phyloP scores from a whole-genome alignment of 2,888 invertebrate species.

The Drosophila diplacantha region DNA sequence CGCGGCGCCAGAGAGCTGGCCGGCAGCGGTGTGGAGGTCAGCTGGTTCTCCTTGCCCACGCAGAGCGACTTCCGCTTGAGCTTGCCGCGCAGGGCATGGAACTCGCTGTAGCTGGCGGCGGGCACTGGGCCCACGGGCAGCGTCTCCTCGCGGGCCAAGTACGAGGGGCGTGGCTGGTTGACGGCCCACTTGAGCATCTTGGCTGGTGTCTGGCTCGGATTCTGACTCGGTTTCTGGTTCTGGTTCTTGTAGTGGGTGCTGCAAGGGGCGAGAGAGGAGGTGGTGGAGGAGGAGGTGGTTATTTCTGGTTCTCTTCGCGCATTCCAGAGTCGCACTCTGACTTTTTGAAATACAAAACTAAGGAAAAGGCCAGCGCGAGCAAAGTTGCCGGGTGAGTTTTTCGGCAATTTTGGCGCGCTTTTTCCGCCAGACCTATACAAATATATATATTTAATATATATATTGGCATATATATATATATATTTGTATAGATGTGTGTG shows the following conservation, averaged over 20 bases:
- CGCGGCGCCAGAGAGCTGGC: constrained; percentile 26
- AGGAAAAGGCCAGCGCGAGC: constrained; percentile 6
- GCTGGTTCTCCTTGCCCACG: background rate
- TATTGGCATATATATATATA: constrained; percentile 5
- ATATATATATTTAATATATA: constrained; percentile 3
- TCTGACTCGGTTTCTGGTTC: too few species aligned
- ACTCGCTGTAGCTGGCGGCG: constrained; percentile 31
- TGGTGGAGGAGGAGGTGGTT: constrained; percentile 2
- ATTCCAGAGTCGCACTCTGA: constrained; percentile 31
- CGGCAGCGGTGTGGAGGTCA: constrained; percentile 59
- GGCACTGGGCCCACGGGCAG: background rate
- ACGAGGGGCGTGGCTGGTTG: constrained; percentile 72
- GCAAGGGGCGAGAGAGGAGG: constrained; percentile 45
- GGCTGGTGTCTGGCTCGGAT: background rate
- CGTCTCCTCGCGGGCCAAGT: constrained; percentile 45
- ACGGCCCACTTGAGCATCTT: constrained; percentile 77
- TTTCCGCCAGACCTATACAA: constrained; percentile 36
- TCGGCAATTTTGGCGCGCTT: constrained; percentile 59
- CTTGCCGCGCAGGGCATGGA: constrained; percentile 28
- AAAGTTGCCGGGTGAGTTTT: constrained; percentile 57
- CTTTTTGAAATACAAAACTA: constrained; percentile 34
- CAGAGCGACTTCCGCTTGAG: constrained; percentile 5
- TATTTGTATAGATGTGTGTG: background rate
- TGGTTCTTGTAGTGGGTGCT: constrained; percentile 37
- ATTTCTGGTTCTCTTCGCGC: constrained; percentile 19